A percentile compares a stretch with the other conserved stretches of the same genome.
phyloP scores from a whole-genome alignment of 2,113 vertebrate species.

The Chiloscyllium plagiosum region DNA sequence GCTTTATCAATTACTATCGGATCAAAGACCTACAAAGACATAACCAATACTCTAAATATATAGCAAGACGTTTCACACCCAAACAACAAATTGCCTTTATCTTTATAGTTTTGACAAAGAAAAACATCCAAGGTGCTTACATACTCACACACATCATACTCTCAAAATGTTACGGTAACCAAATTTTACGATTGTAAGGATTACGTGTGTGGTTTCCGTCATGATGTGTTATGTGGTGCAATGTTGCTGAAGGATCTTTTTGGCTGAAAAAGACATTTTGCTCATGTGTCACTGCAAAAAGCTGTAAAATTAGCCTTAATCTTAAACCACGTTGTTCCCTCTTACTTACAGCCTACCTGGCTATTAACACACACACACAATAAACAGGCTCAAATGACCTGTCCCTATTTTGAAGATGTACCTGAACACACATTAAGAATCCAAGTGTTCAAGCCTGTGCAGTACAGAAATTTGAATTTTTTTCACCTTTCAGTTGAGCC shows the following conservation, averaged over 20 bases:
- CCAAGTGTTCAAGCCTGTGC: not conserved
- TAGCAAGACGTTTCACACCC: not conserved
- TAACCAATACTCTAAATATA: not conserved
- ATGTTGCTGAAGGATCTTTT: conserved; percentile 2
- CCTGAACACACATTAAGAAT: not conserved
- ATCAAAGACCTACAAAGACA: not conserved
- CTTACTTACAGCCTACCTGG: not conserved
- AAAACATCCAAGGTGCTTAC: not conserved
- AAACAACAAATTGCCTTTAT: not conserved
- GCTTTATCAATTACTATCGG: not conserved
- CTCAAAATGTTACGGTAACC: not conserved
- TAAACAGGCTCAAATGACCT: not conserved
- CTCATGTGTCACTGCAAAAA: conserved; percentile 12
- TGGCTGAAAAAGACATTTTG: conserved; percentile 22
- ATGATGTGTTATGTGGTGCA: not conserved
- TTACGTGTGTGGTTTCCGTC: not conserved
- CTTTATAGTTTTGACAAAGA: not conserved
- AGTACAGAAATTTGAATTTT: not conserved
- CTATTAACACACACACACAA: not conserved
- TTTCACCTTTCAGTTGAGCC: not conserved
- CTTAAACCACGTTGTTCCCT: not conserved
- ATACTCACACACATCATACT: not conserved
- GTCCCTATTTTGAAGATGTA: not conserved
- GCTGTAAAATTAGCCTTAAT: conserved; percentile 15
- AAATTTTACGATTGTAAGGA: not conserved